These are phyloP conservation scores for Corynorhinus townsendii DNA, from an alignment of 2,113 vertebrate species.

Conservation along the genomic window DNA sequence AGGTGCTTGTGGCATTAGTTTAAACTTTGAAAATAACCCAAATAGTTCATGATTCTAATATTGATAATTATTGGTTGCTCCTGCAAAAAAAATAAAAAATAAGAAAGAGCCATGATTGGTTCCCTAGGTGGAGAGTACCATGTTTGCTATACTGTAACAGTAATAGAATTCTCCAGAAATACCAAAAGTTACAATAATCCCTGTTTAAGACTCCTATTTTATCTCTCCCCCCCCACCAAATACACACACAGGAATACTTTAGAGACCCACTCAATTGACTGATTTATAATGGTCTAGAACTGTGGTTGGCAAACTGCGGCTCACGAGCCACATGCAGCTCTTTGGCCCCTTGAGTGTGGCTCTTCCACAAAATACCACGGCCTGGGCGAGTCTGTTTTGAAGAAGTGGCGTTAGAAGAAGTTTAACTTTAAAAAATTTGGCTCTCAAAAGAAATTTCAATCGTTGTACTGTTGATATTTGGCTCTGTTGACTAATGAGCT, in stretches of 20 bases:
- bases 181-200: background rate
- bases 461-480: too few species aligned
- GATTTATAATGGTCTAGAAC: background rate
- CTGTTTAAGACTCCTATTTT: background rate
- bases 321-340: too few species aligned
- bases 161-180: background rate
- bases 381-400: too few species aligned
- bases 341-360: too few species aligned
- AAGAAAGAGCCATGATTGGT: background rate
- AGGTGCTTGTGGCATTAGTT: background rate
- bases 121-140: background rate
- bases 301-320: too few species aligned
- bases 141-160: background rate
- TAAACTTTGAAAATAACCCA: background rate
- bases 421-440: too few species aligned
- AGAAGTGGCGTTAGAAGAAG: too few species aligned
- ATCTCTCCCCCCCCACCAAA: background rate
- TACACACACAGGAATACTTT: background rate
- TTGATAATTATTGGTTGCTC: background rate
- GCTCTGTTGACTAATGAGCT: too few species aligned
- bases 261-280: background rate
- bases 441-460: too few species aligned
- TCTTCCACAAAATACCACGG: too few species aligned
- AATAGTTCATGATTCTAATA: background rate
- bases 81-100: background rate